Percentiles rank a stretch among this genome's conserved stretches.
phyloP scores from a whole-genome alignment of 2,797 vertebrate species.

The Acestrorhynchus altus region DNA sequence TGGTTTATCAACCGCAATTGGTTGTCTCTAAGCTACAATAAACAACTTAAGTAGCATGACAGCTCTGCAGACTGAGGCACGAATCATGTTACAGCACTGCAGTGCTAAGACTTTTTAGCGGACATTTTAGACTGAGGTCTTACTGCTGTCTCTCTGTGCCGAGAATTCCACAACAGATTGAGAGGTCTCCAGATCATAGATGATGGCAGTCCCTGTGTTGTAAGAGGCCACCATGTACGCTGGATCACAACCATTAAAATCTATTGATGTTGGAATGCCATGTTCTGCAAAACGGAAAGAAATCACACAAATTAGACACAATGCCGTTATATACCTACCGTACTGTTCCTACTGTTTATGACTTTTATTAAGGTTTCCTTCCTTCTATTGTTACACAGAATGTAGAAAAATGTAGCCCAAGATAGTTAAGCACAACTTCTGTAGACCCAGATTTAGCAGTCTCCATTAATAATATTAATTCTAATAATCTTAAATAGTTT shows the following conservation, averaged over 20 bases:
- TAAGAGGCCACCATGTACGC: conserved; percentile 95
- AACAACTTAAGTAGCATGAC: background rate
- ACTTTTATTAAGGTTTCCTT: no score
- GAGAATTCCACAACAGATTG: conserved; percentile 89
- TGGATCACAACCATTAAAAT: conserved; percentile 96
- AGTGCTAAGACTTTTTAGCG: background rate
- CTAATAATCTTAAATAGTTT: background rate
- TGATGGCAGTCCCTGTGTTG: conserved; percentile 87
- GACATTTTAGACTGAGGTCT: conserved; percentile 55
- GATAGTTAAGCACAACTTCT: background rate
- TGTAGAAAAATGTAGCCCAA: background rate
- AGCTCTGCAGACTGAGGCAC: background rate
- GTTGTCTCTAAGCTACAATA: background rate
- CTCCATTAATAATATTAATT: background rate
- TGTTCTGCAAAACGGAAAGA: conserved; percentile 78
- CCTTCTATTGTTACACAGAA: no score
- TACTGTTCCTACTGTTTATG: background rate
- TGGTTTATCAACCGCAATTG: background rate
- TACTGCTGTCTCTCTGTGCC: conserved; percentile 89
- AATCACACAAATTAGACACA: background rate
- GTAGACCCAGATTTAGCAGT: background rate
- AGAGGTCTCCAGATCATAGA: conserved; percentile 96
- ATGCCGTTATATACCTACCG: background rate
- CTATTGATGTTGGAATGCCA: conserved; percentile 92
- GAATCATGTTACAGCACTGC: background rate